Evolutionary conservation across 2,113 vertebrate genomes (phyloP), one percentile per base, ranked within the genome.

Genomic region (Halichoerus grypus): DNA sequence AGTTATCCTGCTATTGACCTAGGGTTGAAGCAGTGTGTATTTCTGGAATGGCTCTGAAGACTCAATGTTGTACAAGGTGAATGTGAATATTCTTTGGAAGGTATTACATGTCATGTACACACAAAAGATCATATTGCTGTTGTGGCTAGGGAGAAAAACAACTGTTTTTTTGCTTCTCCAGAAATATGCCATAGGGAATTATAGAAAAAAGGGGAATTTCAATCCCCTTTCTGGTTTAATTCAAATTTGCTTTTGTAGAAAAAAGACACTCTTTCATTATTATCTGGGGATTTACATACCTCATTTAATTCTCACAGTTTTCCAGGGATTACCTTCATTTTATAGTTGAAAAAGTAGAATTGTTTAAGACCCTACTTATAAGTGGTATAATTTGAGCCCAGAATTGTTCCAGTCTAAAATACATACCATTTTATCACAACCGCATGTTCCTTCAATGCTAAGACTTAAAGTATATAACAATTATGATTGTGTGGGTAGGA

Each of bases 11-110:
- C 14, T 94, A 4, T 15, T 57, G 31, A n/a, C 3, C 1, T 67
- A 86, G 28, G 5, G 0, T 31, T 77, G 22, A 91, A 93, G 33
- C 12, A 10, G 11, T 33, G 9, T 77, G 4, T 53, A 55, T 42
- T 77, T 81, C 79, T 28, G 4, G 18, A 72, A 42, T 71, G 69
- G 15, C 79, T 92, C 16, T 61, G 76, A 88, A 95, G 72, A 61
- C n/a, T 87, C n/a, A 55, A 80, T 88, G 6, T 81, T 51, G 28
- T 31, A 46, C 61, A 80, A 77, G 88, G 57, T 33, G 59, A 90
- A 84, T 51, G 49, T 72, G 77, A 90, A 39, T 51, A 2, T 61
- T 93, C 28, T 94, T 97, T 91, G 72, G 77, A 85, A 89, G 86
- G 86, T 33, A 76, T 31, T 31, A 57, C 57, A 61, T 81, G 33